phyloP scores from a whole-genome alignment of 2,797 vertebrate species.

The Lagodon rhomboides region DNA sequence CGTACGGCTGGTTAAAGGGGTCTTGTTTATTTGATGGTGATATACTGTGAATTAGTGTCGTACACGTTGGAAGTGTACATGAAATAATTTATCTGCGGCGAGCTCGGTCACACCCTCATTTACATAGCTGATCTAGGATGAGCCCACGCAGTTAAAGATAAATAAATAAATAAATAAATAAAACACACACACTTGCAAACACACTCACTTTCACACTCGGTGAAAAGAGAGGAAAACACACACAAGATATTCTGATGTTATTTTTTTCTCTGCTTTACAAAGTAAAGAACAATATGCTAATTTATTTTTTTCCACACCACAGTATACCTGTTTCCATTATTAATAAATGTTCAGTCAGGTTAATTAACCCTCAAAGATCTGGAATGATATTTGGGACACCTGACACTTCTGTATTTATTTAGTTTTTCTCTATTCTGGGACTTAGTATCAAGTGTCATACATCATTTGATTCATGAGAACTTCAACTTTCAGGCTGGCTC shows the following conservation, averaged over 20 bases:
- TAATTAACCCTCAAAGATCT: too few relatives aligned
- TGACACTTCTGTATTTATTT: too few relatives aligned
- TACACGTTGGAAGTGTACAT: slow-evolving; percentile 66
- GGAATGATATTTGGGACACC: too few relatives aligned
- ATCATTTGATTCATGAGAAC: too few relatives aligned
- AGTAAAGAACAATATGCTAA: slow-evolving; percentile 74
- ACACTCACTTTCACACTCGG: slow-evolving; percentile 17
- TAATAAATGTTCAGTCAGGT: too few relatives aligned
- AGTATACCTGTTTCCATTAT: slow-evolving; percentile 6
- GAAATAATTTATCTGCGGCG: slow-evolving; percentile 78
- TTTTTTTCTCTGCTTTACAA: slow-evolving; percentile 70
- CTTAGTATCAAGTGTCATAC: too few relatives aligned
- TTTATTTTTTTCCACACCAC: slow-evolving; percentile 71
- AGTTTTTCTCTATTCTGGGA: too few relatives aligned
- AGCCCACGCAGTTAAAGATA: slow-evolving; percentile 54
- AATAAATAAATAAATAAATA: slow-evolving; percentile 16
- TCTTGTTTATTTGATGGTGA: slow-evolving; percentile 46
- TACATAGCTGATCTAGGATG: slow-evolving; percentile 71
- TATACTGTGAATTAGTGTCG: slow-evolving; percentile 65
- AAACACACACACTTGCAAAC: slow-evolving; percentile 15
- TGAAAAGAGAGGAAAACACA: slow-evolving; percentile 54
- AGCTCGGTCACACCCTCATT: slow-evolving; percentile 74
- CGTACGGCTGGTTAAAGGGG: slow-evolving; percentile 50
- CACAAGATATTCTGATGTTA: slow-evolving; percentile 64
- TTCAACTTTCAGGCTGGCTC: too few relatives aligned